phyloP scores from a whole-genome alignment of 1,140 invertebrate genomes.

The Acromyrmex charruanus region DNA sequence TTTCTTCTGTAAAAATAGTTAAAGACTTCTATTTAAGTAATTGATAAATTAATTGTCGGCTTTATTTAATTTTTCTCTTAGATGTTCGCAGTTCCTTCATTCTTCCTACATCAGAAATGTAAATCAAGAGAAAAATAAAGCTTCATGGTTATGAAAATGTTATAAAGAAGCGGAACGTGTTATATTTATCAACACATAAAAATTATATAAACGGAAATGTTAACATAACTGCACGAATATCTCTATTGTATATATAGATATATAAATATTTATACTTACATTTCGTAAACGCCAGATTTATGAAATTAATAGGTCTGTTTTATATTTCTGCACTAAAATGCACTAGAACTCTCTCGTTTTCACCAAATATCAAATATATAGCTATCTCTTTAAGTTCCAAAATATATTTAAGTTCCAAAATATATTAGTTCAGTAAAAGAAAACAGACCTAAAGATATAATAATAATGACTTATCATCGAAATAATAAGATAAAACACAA shows the following conservation, averaged over 20 bases:
- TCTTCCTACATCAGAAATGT: background rate
- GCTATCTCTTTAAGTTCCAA: too few species aligned
- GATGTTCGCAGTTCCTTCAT: too few species aligned
- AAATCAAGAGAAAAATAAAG: background rate
- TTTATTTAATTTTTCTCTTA: too few species aligned
- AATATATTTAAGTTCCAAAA: too few species aligned
- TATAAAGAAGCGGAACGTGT: background rate
- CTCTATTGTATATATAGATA: background rate
- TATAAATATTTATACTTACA: background rate
- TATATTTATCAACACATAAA: background rate
- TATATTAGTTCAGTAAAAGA: too few species aligned
- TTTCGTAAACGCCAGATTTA: conserved; percentile 19
- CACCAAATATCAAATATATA: too few species aligned
- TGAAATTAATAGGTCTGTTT: conserved; percentile 1
- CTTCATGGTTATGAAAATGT: background rate
- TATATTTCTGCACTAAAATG: too few species aligned
- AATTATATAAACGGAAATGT: background rate
- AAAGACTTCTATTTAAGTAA: too few species aligned
- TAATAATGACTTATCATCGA: background rate
- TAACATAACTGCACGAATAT: background rate
- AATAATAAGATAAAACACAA: conserved; percentile 11
- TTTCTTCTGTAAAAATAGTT: too few species aligned
- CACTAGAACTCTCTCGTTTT: too few species aligned
- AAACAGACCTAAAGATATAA: too few species aligned
- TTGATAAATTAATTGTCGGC: too few species aligned